phyloP scores from a whole-genome alignment of 2,797 vertebrate species.

The Amniataba percoides region DNA sequence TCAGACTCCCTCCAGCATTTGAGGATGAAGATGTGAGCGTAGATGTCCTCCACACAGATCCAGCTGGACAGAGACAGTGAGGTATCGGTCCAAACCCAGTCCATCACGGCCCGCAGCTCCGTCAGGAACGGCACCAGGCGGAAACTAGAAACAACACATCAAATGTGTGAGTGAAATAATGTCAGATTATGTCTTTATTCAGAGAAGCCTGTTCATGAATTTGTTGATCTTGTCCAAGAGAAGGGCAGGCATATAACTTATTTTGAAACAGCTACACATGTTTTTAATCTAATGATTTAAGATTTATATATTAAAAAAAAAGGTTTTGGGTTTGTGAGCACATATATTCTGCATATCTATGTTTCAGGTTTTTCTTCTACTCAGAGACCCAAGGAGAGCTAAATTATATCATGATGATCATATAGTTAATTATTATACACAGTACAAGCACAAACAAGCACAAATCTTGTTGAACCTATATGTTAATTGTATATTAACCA shows the following conservation, averaged over 20 bases:
- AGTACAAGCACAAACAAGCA: too few relatives aligned
- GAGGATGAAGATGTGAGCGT: constrained; percentile 98
- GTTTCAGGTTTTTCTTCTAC: too few relatives aligned
- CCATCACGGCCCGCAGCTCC: constrained; percentile 98
- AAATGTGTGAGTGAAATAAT: neutral
- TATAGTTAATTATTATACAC: too few relatives aligned
- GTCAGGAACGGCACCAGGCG: constrained; percentile 97
- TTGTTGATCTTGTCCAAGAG: neutral
- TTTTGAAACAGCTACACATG: neutral
- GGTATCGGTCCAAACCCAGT: constrained; percentile 99
- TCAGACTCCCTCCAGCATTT: constrained; percentile 99
- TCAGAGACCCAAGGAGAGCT: too few relatives aligned
- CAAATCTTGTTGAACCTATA: neutral
- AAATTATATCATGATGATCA: neutral
- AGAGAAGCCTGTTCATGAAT: neutral
- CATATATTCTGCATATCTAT: neutral
- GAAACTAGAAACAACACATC: constrained; percentile 86
- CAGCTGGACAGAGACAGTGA: constrained; percentile 98
- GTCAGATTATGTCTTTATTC: neutral
- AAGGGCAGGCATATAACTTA: neutral
- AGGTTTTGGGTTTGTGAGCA: neutral
- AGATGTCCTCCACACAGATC: constrained; percentile 99
- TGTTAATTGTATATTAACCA: neutral
- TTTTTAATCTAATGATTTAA: neutral
- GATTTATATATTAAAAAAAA: too few relatives aligned